Evolutionary conservation across 2,888 invertebrate species (phyloP).

Genomic region (Macrophya annulata): DNA sequence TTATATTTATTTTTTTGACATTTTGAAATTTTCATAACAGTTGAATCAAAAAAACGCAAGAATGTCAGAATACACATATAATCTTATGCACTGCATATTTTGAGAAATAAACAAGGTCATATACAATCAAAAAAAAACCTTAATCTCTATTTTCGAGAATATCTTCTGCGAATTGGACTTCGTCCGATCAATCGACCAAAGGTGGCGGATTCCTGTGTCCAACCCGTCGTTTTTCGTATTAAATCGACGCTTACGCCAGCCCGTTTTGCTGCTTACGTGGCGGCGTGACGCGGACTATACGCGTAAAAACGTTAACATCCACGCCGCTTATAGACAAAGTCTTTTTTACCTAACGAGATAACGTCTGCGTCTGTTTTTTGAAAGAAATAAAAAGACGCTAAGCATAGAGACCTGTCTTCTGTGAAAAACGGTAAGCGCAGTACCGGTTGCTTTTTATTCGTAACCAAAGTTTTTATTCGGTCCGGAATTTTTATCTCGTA

Average conservation of each 20-base stretch:
- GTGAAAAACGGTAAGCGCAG: not conserved
- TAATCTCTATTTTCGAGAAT: not conserved
- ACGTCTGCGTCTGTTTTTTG: constrained; percentile 18
- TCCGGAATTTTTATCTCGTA: not conserved
- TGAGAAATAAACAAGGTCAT: too few relatives aligned
- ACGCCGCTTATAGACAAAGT: constrained; percentile 24
- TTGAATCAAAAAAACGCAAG: too few relatives aligned
- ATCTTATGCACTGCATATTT: too few relatives aligned
- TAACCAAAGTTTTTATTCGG: not conserved
- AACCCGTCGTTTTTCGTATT: constrained; percentile 44
- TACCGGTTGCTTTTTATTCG: not conserved
- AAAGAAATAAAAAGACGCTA: constrained; percentile 26
- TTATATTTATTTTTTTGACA: too few relatives aligned
- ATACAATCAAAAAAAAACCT: too few relatives aligned
- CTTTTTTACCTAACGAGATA: constrained; percentile 47
- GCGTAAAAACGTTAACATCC: constrained; percentile 35
- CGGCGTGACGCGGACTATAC: constrained; percentile 50
- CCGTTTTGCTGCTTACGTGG: constrained; percentile 36
- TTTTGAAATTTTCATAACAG: too few relatives aligned
- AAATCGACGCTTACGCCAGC: constrained; percentile 3
- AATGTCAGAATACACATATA: too few relatives aligned
- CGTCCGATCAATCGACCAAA: constrained; percentile 14
- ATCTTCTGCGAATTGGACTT: not conserved
- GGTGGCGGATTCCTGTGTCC: constrained; percentile 31
- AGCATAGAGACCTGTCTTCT: not conserved